Percentiles rank a stretch among this genome's conserved stretches.
These are phyloP conservation scores for Mycalesis mineus DNA, from an alignment of 2,888 invertebrate genomes.

Conservation along the genomic window DNA sequence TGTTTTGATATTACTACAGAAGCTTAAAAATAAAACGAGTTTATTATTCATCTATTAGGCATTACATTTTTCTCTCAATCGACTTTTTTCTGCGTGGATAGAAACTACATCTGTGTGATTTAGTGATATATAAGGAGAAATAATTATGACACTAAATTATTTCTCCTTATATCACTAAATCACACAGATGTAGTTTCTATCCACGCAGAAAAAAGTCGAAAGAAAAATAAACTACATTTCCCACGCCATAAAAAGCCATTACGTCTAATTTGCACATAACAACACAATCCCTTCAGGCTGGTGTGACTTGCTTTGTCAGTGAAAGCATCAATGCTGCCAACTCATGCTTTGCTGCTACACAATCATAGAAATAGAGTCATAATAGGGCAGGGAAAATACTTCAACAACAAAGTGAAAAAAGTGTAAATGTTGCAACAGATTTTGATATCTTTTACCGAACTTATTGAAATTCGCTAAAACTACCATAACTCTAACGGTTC, in stretches of 20 bases:
- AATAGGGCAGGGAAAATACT: neutral
- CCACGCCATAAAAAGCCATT: conserved; percentile 6
- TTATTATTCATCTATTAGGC: too few relatives aligned
- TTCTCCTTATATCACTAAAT: neutral
- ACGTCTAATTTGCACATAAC: conserved; percentile 7
- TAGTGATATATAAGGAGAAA: neutral
- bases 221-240: neutral
- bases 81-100: neutral
- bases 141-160: too few relatives aligned
- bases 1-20: too few relatives aligned
- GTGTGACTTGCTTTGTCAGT: neutral
- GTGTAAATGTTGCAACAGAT: too few relatives aligned
- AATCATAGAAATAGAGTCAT: neutral
- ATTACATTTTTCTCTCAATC: too few relatives aligned
- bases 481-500: too few relatives aligned
- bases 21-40: too few relatives aligned
- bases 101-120: neutral
- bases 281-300: conserved; percentile 1
- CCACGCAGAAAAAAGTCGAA: neutral
- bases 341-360: neutral
- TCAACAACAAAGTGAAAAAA: neutral
- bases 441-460: too few relatives aligned
- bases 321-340: neutral
- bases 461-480: too few relatives aligned
- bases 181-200: neutral